phyloP scores from a whole-genome alignment of 2,113 vertebrate species.

The Choloepus hoffmanni region DNA sequence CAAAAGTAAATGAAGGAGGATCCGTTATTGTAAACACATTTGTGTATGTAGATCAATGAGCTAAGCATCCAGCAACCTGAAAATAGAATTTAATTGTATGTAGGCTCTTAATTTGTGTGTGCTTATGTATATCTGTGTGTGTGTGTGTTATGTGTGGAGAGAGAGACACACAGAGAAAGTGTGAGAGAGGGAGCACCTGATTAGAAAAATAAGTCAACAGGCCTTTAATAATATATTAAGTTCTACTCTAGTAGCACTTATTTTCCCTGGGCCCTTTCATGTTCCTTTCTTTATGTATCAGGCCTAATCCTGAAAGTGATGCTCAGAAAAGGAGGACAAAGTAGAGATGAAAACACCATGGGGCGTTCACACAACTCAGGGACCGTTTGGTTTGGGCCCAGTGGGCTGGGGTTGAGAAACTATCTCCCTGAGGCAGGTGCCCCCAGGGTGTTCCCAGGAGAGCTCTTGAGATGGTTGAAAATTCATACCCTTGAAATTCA shows the following conservation, averaged over 20 bases:
- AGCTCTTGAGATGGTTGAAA: neutral
- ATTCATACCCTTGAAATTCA: neutral
- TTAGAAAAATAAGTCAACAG: neutral
- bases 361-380: neutral
- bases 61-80: neutral
- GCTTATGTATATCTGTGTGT: neutral
- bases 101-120: neutral
- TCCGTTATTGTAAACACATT: slow-evolving; percentile 17
- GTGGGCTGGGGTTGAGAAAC: neutral
- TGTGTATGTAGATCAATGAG: neutral
- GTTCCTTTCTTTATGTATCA: neutral
- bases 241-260: neutral
- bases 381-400: neutral
- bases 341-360: neutral
- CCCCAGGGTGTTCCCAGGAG: neutral
- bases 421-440: neutral
- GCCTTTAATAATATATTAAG: neutral
- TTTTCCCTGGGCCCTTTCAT: neutral
- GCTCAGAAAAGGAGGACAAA: neutral
- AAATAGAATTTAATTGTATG: neutral
- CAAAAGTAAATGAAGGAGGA: neutral
- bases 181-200: neutral
- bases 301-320: neutral
- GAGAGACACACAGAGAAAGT: no score
- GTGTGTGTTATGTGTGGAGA: neutral